These are phyloP conservation scores for Blastomussa wellsi DNA, from an alignment of 92 coral and sea anemone genomes.

Conservation along the genomic window DNA sequence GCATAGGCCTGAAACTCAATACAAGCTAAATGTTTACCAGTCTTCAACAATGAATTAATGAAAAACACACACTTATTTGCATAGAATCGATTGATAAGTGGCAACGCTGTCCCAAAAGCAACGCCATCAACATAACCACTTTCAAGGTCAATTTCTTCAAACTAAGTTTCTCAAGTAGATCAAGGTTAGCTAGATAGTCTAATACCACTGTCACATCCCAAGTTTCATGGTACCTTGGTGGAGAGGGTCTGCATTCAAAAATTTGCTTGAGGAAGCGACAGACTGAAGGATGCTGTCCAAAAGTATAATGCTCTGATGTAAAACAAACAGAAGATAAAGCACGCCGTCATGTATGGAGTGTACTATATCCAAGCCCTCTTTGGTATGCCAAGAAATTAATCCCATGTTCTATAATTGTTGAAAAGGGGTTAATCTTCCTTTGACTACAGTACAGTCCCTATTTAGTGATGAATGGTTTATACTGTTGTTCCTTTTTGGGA, in stretches of 20 bases:
- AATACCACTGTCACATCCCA: constrained; percentile 39
- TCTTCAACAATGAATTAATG: constrained; percentile 34
- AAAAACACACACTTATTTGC: constrained; percentile 35
- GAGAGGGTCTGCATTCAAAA: constrained; percentile 29
- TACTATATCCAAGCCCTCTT: constrained; percentile 50
- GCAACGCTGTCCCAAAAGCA: constrained; percentile 46
- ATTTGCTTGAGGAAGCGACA: constrained; percentile 36
- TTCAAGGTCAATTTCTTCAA: constrained; percentile 46
- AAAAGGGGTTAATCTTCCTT: constrained; percentile 39
- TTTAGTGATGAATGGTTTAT: constrained; percentile 28
- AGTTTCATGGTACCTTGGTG: constrained; percentile 37
- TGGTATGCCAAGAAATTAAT: constrained; percentile 37
- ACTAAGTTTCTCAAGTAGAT: constrained; percentile 2
- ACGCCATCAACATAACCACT: constrained; percentile 44
- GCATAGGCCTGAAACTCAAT: constrained; percentile 33
- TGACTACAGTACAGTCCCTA: constrained; percentile 28
- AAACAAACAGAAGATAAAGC: constrained; percentile 40
- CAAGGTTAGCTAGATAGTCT: no score
- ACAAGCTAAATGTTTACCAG: constrained; percentile 40
- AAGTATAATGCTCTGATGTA: constrained; percentile 9
- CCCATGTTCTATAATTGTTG: constrained; percentile 37
- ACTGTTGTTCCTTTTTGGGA: constrained; percentile 35
- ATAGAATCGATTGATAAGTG: constrained; percentile 36
- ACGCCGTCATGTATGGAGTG: constrained; percentile 39
- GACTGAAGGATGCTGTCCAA: constrained; percentile 43